Evolutionary conservation across 2,888 invertebrate genomes (phyloP).

Genomic region (Lobophora halterata): DNA sequence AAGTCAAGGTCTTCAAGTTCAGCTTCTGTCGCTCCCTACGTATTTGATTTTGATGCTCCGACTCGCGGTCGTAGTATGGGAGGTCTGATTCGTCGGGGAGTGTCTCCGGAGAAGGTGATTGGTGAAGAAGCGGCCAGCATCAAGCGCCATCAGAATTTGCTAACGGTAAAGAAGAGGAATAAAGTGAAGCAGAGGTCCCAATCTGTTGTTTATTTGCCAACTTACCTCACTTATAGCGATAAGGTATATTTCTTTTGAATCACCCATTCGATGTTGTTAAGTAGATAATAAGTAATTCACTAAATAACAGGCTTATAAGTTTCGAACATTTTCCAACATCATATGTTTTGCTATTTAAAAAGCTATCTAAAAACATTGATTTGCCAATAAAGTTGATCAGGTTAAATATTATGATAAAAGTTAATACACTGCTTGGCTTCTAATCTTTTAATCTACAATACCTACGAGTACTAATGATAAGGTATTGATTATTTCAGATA

Average conservation of each 20-base stretch:
- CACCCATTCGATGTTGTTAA: no score
- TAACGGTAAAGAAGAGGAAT: conserved; percentile 42
- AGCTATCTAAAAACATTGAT: no score
- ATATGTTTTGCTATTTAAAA: no score
- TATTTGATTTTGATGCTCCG: conserved; percentile 55
- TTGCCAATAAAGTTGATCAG: background rate
- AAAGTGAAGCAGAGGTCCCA: conserved; percentile 55
- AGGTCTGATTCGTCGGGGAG: conserved; percentile 52
- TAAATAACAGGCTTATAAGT: no score
- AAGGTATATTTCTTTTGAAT: conserved; percentile 72
- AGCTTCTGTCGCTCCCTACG: conserved; percentile 72
- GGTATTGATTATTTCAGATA: no score
- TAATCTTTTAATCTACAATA: background rate
- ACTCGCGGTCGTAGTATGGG: conserved; percentile 61
- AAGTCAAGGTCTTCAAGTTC: conserved; percentile 74
- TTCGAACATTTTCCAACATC: no score
- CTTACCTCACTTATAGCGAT: conserved; percentile 85
- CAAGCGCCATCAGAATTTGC: conserved; percentile 48
- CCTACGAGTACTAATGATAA: no score
- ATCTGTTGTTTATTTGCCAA: conserved; percentile 88
- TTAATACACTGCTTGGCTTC: background rate
- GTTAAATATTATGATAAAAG: background rate
- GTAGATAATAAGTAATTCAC: no score
- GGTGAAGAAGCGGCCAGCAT: conserved; percentile 59
- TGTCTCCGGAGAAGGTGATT: conserved; percentile 58